Evolutionary conservation across 2,888 invertebrate species (phyloP).

Genomic region (Parasteatoda lunata): DNA sequence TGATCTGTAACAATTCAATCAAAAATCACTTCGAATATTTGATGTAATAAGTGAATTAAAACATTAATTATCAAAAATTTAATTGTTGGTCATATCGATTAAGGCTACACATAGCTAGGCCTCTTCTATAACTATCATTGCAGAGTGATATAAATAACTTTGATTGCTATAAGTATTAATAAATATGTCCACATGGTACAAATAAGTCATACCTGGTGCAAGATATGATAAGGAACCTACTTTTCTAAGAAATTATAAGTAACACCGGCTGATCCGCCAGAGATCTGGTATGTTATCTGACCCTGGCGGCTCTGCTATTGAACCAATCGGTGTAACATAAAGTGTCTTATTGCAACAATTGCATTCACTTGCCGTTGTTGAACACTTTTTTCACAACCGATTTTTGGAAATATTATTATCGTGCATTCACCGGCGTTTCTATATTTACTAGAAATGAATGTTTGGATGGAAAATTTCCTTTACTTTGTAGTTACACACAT

Average conservation of each 20-base stretch:
- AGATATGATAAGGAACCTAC: conserved; percentile 43
- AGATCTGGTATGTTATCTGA: conserved; percentile 59
- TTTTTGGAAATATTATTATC: conserved; percentile 29
- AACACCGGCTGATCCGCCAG: conserved; percentile 68
- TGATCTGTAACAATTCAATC: too few species aligned
- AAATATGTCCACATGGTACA: conserved; percentile 15
- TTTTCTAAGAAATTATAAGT: conserved; percentile 51
- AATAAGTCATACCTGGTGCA: conserved; percentile 59
- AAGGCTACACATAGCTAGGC: too few species aligned
- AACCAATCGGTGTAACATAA: conserved; percentile 65
- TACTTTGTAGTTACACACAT: conserved; percentile 55
- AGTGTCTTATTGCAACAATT: conserved; percentile 56
- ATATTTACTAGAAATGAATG: conserved; percentile 32
- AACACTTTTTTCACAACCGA: conserved; percentile 20
- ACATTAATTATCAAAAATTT: too few species aligned
- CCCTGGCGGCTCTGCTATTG: conserved; percentile 67
- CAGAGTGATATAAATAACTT: too few species aligned
- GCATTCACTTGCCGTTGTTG: conserved; percentile 48
- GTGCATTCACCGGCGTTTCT: conserved; percentile 53
- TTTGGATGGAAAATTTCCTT: conserved; percentile 44
- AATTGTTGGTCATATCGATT: too few species aligned
- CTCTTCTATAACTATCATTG: too few species aligned
- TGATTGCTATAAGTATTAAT: not conserved
- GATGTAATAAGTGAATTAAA: too few species aligned
- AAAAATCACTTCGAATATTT: too few species aligned